A percentile compares a stretch with the other conserved stretches of the same genome.
These are phyloP conservation scores for Cebus imitator DNA, from an alignment of 2,113 vertebrate species.

Conservation along the genomic window DNA sequence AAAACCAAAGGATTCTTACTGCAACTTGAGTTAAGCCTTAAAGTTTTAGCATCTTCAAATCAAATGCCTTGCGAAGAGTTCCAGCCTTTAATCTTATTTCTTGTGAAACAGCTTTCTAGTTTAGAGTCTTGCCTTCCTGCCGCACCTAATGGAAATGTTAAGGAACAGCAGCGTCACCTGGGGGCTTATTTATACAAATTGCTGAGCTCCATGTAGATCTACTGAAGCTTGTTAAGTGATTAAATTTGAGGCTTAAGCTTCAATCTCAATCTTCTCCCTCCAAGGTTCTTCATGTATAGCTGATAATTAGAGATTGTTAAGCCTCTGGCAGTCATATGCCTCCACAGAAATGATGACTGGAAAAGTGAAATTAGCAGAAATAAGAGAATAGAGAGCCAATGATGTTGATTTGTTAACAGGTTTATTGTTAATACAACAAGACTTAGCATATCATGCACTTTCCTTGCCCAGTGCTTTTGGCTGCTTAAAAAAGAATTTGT, in stretches of 20 bases:
- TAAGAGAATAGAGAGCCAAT: not conserved
- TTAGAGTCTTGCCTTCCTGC: not conserved
- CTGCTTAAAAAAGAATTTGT: not conserved
- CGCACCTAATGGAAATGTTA: not conserved
- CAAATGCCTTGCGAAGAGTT: not conserved
- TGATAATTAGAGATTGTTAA: not conserved
- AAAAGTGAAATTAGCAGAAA: constrained; percentile 8
- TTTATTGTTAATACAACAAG: not conserved
- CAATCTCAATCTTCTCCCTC: not conserved
- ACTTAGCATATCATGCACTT: not conserved
- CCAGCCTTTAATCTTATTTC: not conserved
- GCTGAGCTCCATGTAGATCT: not conserved
- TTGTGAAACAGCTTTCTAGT: not conserved
- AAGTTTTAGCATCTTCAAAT: not conserved
- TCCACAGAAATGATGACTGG: not conserved
- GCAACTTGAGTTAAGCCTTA: not conserved
- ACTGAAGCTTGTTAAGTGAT: not conserved
- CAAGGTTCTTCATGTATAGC: not conserved
- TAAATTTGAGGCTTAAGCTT: not conserved
- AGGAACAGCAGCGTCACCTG: not conserved
- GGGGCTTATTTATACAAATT: not conserved
- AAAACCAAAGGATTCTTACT: not conserved
- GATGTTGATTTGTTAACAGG: not conserved
- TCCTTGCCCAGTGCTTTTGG: not conserved
- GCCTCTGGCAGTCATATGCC: not conserved